Base-by-base conservation (phyloP, 2,797 vertebrate genomes). In the Agapornis canus region DNA sequence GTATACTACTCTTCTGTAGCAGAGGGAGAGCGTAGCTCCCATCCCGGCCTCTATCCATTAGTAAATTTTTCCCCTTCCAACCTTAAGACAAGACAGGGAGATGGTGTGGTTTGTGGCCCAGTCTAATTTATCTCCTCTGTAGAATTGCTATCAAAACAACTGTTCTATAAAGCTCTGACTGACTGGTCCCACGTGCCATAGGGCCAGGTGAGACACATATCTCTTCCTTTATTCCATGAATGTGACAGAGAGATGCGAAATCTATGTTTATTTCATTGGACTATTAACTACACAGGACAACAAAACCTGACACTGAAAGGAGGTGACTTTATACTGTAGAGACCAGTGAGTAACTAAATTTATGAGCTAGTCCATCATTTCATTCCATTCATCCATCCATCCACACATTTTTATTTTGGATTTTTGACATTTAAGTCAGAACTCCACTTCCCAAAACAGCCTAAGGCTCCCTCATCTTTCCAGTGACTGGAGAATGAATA, bases 61-160 rank as follows among this genome's bases (percentile, higher is more conserved):
- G 57, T 45, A 87, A 73, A 89, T 15, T 91, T 93, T 85, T 39
- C 85, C 76, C 57, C 61, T 92, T 94, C 80, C 4, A 6, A 82
- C 89, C 79, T 91, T 75, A 64, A 83, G 71, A 71, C 52, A 82
- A 92, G 89, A 48, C 82, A 77, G 21, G 56, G 65, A 77, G 66
- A 87, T 49, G 31, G 51, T 85, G 81, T 54, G 68, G 78, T 90
- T 89, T 92, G 86, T 60, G 82, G 79, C 76, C 65, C 72, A 75
- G 72, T 32, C 69, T 86, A 92, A 92, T 93, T 94, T 86, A 93
- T 94, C 82, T 86, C 76, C 85, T 75, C 65, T 78, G 87, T 83
- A 94, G 85, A 93, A 94, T 65, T 94, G 91, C 85, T 93, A 87
- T 92, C 84, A 91, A 94, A 95, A 95, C 82, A 94, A 86, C 39